phyloP scores from a whole-genome alignment of 2,113 vertebrate species.

The Rostratula benghalensis region DNA sequence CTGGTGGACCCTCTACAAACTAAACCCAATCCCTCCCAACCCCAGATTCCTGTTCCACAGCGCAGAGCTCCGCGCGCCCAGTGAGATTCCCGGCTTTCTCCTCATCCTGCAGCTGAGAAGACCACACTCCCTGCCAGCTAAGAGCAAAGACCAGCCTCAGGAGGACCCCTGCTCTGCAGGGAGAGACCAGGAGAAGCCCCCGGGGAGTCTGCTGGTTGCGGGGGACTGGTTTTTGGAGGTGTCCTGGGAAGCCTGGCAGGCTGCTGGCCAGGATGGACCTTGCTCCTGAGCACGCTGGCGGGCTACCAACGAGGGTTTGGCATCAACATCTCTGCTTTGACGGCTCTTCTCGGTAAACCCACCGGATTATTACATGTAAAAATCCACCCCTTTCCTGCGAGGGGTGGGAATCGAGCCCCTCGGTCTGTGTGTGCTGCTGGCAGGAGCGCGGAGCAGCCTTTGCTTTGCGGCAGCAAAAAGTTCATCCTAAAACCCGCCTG shows the following conservation, averaged over 20 bases:
- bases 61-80: not conserved
- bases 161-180: not conserved
- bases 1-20: not conserved
- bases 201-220: not conserved
- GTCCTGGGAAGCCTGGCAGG: fast-evolving
- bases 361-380: not conserved
- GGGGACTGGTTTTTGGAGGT: not conserved
- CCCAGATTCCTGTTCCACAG: fast-evolving
- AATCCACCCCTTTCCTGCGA: not conserved
- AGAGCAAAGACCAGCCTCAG: not conserved
- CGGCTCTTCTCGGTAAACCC: not conserved
- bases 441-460: fast-evolving
- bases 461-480: not conserved
- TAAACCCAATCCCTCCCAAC: not conserved
- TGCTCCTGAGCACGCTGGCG: not conserved
- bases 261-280: not conserved
- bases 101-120: not conserved
- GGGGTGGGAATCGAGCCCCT: not conserved
- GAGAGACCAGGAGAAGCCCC: not conserved
- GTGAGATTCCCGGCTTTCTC: not conserved
- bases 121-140: not conserved
- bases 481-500: not conserved
- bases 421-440: not conserved
- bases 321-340: not conserved
- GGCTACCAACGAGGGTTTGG: fast-evolving